Percentiles rank a stretch among this genome's conserved stretches.
Evolutionary conservation across 2,797 vertebrate species (phyloP).

Genomic region (Enteromius treurensis): DNA sequence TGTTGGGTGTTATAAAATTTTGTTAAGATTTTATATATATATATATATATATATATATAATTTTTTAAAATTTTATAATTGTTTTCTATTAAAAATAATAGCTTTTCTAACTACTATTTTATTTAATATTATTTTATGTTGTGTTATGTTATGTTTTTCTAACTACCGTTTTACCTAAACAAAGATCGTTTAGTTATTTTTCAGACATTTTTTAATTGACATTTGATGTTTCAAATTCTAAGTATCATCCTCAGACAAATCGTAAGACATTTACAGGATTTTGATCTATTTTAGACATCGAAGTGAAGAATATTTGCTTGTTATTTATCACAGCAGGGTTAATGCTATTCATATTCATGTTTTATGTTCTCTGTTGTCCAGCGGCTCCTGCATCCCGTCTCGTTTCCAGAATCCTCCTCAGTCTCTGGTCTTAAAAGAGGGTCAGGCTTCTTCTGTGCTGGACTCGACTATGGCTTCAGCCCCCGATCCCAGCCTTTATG

Average conservation of each 20-base stretch:
- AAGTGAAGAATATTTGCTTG: background rate
- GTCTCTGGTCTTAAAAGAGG: slow-evolving; percentile 85
- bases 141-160: background rate
- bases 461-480: slow-evolving; percentile 73
- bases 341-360: background rate
- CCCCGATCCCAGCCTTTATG: slow-evolving; percentile 57
- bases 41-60: too few species aligned
- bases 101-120: background rate
- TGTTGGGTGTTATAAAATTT: background rate
- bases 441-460: slow-evolving; percentile 77
- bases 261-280: background rate
- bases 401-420: slow-evolving; percentile 90
- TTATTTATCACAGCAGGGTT: background rate
- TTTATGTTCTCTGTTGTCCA: slow-evolving; percentile 60
- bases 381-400: slow-evolving; percentile 87
- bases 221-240: background rate
- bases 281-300: background rate
- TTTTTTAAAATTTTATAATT: too few species aligned
- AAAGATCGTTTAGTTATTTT: background rate
- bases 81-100: background rate
- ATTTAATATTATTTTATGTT: background rate
- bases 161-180: background rate
- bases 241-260: background rate
- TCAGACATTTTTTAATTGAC: too few species aligned
- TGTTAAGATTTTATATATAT: too few species aligned